A percentile compares a stretch with the other conserved stretches of the same genome.
phyloP scores from a whole-genome alignment of 2,797 vertebrate genomes.

The Heliangelus exortis region DNA sequence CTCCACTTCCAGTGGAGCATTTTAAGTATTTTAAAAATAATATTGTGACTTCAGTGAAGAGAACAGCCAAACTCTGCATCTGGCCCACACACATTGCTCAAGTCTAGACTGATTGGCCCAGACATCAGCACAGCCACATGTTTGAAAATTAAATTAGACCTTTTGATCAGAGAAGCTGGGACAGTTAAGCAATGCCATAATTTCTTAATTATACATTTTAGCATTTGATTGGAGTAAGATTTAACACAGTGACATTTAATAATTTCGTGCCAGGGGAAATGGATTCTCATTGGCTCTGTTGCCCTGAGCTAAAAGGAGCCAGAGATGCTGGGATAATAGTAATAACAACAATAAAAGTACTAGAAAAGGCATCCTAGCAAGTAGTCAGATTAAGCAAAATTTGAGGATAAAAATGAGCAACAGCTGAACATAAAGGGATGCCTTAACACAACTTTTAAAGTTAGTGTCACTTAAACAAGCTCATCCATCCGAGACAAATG shows the following conservation, averaged over 20 bases:
- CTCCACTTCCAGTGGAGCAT: neutral
- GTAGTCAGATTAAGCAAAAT: neutral
- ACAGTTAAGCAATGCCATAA: conserved; percentile 29
- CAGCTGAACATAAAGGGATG: neutral
- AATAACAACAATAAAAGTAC: neutral
- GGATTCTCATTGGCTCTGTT: neutral
- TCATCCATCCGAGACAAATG: neutral
- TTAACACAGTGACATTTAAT: neutral
- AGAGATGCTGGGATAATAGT: neutral
- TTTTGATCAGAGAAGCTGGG: conserved; percentile 66
- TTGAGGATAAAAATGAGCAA: neutral
- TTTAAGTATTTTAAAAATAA: conserved; percentile 62
- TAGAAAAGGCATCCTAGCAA: neutral
- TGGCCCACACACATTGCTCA: conserved; percentile 72
- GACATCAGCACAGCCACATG: conserved; percentile 40
- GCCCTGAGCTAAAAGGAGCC: neutral
- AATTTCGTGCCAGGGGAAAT: neutral
- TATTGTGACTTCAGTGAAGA: conserved; percentile 24
- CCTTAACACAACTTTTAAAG: neutral
- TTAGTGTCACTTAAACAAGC: neutral
- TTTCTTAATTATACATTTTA: conserved; percentile 45
- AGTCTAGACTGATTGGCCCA: conserved; percentile 53
- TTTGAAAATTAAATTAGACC: conserved; percentile 69
- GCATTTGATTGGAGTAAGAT: conserved; percentile 21
- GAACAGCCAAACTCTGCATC: conserved; percentile 63